These are phyloP conservation scores for Caenorhabditis latens DNA, from an alignment of 1,140 invertebrate species.

Conservation along the genomic window DNA sequence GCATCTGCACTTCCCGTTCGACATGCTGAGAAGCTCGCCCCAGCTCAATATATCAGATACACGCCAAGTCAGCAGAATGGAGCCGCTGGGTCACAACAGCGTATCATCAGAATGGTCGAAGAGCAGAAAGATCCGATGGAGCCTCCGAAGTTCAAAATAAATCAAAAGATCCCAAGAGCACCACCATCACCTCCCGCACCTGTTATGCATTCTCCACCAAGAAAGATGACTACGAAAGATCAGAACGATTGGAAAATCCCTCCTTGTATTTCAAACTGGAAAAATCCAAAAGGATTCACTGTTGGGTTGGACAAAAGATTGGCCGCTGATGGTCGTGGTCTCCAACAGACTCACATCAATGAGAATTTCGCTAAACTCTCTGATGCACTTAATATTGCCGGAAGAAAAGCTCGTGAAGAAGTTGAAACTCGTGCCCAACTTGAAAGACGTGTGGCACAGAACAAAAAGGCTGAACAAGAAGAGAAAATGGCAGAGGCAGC, in stretches of 20 bases:
- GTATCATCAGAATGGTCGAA: conserved; percentile 96
- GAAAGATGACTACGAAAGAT: conserved; percentile 97
- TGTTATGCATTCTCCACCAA: conserved; percentile 95
- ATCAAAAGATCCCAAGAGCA: conserved; percentile 88
- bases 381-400: conserved; percentile 96
- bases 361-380: conserved; percentile 99
- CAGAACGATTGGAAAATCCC: conserved; percentile 99
- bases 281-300: conserved; percentile 96
- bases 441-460: conserved; percentile 95
- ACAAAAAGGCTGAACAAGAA: conserved; percentile 98
- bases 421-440: conserved; percentile 95
- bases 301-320: conserved; percentile 97
- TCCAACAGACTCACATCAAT: conserved; percentile 94
- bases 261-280: conserved; percentile 99
- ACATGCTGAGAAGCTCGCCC: conserved; percentile 89
- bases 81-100: conserved; percentile 89
- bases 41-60: conserved; percentile 88
- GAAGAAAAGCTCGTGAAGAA: conserved; percentile 94
- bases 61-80: conserved; percentile 87
- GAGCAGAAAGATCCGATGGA: conserved; percentile 97
- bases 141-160: conserved; percentile 92
- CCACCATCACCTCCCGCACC: conserved; percentile 97
- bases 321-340: conserved; percentile 94
- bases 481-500: conserved; percentile 92
- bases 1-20: conserved; percentile 91